These are phyloP conservation scores for Corticium candelabrum DNA, from an alignment of 37 sponge, comb jelly and placozoan genomes.

Conservation along the genomic window DNA sequence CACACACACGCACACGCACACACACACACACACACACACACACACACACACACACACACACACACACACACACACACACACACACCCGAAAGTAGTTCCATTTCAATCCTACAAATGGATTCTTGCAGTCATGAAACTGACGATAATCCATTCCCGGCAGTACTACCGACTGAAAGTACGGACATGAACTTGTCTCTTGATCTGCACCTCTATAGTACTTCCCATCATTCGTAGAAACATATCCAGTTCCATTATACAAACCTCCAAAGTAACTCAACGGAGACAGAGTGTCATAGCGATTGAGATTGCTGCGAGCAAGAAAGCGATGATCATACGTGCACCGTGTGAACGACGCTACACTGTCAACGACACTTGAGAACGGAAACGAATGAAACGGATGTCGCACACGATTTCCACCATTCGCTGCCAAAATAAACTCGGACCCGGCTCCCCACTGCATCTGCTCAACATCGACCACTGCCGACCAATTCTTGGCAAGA, in stretches of 20 bases:
- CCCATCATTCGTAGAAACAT: too few species aligned
- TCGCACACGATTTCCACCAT: too few species aligned
- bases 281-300: too few species aligned
- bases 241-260: too few species aligned
- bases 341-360: too few species aligned
- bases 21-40: constrained; percentile 48
- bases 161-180: not conserved
- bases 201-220: not conserved
- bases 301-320: too few species aligned
- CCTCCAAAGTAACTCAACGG: too few species aligned
- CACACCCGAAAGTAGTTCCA: not conserved
- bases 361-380: too few species aligned
- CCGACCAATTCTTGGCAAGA: not conserved
- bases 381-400: too few species aligned
- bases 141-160: not conserved
- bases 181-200: not conserved
- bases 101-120: not conserved
- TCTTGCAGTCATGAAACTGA: not conserved
- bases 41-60: constrained; percentile 18
- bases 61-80: constrained; percentile 6
- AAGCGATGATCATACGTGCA: too few species aligned
- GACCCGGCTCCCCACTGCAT: not conserved
- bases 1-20: constrained; percentile 43
- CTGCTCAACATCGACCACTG: not conserved
- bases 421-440: not conserved